A percentile compares a stretch with the other conserved stretches of the same genome.
Conservation (phyloP, 2,113 vertebrate genomes). For the Genyomyrus donnyi region DNA sequence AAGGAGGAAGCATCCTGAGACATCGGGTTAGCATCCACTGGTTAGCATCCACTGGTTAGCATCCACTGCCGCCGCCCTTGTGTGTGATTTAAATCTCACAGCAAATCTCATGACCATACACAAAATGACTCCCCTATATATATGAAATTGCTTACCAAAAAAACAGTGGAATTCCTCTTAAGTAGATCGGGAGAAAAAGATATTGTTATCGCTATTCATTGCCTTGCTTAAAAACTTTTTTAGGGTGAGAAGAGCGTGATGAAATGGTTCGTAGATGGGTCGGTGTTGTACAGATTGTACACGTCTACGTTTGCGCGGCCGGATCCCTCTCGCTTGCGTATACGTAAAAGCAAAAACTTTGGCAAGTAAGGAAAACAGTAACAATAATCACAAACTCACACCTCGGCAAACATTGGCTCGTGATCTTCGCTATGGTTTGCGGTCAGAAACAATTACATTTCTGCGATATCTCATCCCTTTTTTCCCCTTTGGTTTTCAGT, state of each 20-base stretch:
- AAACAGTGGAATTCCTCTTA: neutral
- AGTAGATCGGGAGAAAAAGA: neutral
- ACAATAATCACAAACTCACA: constrained; percentile 11
- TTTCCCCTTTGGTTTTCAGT: constrained; percentile 44
- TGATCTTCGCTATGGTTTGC: constrained; percentile 30
- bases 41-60: constrained; percentile 10
- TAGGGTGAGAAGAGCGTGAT: neutral
- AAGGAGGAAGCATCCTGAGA: constrained; percentile 16
- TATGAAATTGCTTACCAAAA: neutral
- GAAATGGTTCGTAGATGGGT: neutral
- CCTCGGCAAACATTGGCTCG: constrained; percentile 25
- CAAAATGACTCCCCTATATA: neutral
- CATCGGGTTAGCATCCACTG: constrained; percentile 14
- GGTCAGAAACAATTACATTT: constrained; percentile 52
- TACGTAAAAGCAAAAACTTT: neutral
- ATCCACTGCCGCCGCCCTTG: neutral
- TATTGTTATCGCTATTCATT: neutral
- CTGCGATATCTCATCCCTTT: constrained; percentile 46
- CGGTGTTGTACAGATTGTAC: neutral
- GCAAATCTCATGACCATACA: neutral
- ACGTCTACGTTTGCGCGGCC: neutral
- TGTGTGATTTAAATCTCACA: neutral
- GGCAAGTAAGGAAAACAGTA: neutral
- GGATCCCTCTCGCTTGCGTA: neutral
- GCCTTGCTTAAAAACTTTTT: neutral